Conservation (phyloP, 2,113 vertebrate species). For the Aplodontia rufa region DNA sequence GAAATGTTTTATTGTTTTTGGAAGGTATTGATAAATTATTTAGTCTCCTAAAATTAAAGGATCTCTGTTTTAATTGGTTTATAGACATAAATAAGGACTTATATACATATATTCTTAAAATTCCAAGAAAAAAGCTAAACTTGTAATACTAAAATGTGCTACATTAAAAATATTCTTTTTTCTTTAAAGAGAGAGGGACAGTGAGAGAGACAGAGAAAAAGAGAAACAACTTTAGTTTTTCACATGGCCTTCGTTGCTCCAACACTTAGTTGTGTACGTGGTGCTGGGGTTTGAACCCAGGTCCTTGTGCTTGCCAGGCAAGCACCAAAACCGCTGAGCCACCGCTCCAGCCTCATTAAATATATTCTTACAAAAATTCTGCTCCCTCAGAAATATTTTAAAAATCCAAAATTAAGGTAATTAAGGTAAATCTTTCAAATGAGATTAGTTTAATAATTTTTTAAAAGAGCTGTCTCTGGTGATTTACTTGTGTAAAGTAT, state of each 20-base stretch:
- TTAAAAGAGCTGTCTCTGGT: neutral
- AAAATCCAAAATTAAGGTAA: no score
- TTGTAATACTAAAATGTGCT: neutral
- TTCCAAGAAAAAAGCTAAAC: neutral
- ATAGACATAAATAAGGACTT: neutral
- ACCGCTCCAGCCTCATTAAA: no score
- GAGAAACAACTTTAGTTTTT: no score
- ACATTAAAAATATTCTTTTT: no score
- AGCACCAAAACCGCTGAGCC: no score
- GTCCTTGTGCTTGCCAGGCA: no score
- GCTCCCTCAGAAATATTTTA: conserved; percentile 32
- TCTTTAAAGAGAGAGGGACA: no score
- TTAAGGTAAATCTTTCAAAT: neutral
- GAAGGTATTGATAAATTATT: neutral
- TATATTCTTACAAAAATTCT: neutral
- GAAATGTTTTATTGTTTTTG: conserved; percentile 13
- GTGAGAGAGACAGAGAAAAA: no score
- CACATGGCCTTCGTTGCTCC: no score
- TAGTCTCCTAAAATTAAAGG: neutral
- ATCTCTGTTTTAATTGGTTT: neutral
- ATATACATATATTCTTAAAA: neutral
- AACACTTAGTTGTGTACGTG: no score
- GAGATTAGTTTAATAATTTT: neutral
- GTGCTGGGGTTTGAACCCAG: no score
- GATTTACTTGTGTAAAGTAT: neutral